Evolutionary conservation across 1,140 invertebrate species (phyloP).

Genomic region (Himalopsyche phryganea): DNA sequence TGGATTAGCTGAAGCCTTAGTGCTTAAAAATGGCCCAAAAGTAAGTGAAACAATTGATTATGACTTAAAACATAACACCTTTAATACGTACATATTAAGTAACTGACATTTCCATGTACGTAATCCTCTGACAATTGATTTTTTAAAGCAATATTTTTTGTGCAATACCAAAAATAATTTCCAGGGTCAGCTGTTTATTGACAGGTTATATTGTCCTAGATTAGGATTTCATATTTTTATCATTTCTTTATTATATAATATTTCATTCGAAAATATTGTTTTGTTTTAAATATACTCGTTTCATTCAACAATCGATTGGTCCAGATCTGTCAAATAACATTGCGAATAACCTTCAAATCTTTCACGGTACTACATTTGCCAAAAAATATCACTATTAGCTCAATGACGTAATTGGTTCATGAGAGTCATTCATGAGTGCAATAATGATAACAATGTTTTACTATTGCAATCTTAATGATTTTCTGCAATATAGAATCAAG

Average conservation of each 20-base stretch:
- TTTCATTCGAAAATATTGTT: neutral
- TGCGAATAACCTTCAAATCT: constrained; percentile 11
- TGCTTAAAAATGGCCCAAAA: constrained; percentile 61
- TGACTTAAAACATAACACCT: neutral
- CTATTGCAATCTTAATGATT: no score
- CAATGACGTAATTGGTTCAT: constrained; percentile 10
- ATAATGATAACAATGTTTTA: neutral
- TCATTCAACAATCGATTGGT: neutral
- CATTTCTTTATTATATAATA: neutral
- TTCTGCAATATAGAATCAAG: no score
- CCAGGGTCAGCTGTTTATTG: constrained; percentile 33
- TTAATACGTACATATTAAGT: neutral
- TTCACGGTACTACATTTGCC: constrained; percentile 1
- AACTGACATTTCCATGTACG: neutral
- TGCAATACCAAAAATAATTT: constrained; percentile 19
- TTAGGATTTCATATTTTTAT: constrained; percentile 1
- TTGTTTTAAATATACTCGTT: neutral
- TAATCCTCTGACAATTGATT: no score
- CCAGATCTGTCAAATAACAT: neutral
- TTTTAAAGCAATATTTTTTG: neutral
- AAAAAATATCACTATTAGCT: neutral
- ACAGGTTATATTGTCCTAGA: constrained; percentile 15
- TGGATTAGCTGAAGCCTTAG: constrained; percentile 59
- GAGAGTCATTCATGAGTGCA: neutral
- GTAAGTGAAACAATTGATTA: constrained; percentile 45